A percentile compares a stretch with the other conserved stretches of the same genome.
These are phyloP conservation scores for Ametastegia equiseti DNA, from an alignment of 2,888 invertebrate genomes.

Conservation along the genomic window DNA sequence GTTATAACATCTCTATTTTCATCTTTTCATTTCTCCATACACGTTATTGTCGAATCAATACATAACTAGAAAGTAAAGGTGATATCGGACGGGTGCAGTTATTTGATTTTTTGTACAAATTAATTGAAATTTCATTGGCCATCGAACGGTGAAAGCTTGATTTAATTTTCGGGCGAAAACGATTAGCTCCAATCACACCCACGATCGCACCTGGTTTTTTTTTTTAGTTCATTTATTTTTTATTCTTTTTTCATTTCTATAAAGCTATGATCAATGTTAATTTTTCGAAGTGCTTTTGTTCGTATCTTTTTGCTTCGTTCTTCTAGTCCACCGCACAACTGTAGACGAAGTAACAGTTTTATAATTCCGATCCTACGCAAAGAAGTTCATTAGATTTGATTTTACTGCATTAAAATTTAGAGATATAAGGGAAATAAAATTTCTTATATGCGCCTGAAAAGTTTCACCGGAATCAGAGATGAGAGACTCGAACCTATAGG, in stretches of 20 bases:
- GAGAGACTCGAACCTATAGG: background rate
- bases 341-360: background rate
- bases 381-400: background rate
- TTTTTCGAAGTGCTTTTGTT: background rate
- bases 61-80: conserved; percentile 12
- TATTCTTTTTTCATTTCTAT: background rate
- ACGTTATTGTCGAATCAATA: background rate
- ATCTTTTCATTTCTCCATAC: background rate
- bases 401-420: background rate
- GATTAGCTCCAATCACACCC: conserved; percentile 16
- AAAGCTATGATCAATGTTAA: background rate
- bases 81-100: background rate
- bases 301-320: background rate
- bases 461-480: background rate
- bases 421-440: background rate
- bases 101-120: conserved; percentile 6
- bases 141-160: background rate
- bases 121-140: conserved; percentile 7
- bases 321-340: background rate
- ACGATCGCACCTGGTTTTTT: background rate
- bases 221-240: background rate
- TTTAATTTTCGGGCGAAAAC: conserved; percentile 28
- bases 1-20: background rate
- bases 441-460: background rate
- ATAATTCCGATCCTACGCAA: background rate